These are phyloP conservation scores for Micrasema minimum DNA, from an alignment of 1,140 invertebrate genomes.

Conservation along the genomic window DNA sequence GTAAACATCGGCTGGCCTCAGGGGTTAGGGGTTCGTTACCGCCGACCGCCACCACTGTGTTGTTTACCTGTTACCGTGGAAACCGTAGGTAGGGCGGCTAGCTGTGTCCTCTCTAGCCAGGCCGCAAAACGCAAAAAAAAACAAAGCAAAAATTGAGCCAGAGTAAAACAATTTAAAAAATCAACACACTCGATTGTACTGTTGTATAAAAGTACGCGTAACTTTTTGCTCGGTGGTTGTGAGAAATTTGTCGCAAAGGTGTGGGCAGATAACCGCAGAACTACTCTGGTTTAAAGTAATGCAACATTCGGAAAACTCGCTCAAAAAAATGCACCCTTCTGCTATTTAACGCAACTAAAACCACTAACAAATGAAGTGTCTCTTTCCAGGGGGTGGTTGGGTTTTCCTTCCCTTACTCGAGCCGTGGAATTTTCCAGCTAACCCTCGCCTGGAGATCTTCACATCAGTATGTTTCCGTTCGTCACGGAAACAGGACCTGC, in stretches of 20 bases:
- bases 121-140: not conserved
- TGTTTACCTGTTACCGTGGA: not conserved
- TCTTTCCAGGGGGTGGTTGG: not conserved
- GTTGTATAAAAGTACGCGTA: not conserved
- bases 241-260: not conserved
- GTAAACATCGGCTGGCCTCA: slow-evolving; percentile 8
- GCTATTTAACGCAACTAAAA: too few species aligned
- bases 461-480: slow-evolving; percentile 21
- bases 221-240: not conserved
- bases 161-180: not conserved
- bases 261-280: slow-evolving; percentile 17
- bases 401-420: slow-evolving; percentile 19
- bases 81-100: not conserved
- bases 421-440: slow-evolving; percentile 8
- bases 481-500: slow-evolving; percentile 6
- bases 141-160: not conserved
- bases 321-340: too few species aligned
- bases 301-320: too few species aligned
- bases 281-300: not conserved
- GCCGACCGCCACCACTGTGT: not conserved
- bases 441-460: not conserved
- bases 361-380: not conserved
- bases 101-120: slow-evolving; percentile 15
- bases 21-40: slow-evolving; percentile 11
- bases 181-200: not conserved